A percentile compares a stretch with the other conserved stretches of the same genome.
These are phyloP conservation scores for Hololepta plana DNA, from an alignment of 2,888 invertebrate species.

Conservation along the genomic window DNA sequence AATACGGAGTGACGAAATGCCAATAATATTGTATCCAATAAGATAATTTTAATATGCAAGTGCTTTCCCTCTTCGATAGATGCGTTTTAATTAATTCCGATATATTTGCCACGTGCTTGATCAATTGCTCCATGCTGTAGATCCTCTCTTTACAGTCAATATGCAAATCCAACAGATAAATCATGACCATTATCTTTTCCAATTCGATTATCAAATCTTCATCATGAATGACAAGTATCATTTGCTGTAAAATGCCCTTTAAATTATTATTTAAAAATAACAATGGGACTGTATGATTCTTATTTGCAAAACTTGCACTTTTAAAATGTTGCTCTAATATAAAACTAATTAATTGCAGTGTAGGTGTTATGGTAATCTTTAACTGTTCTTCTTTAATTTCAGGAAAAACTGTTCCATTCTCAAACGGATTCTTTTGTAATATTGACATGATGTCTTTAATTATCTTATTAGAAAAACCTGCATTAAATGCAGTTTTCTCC, in stretches of 20 bases:
- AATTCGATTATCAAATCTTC: not conserved
- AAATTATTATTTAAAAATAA: not conserved
- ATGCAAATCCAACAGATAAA: too few species aligned
- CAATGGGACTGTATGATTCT: not conserved
- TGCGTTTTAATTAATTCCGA: slow-evolving; percentile 26
- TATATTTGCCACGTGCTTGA: slow-evolving; percentile 20
- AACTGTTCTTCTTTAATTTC: slow-evolving; percentile 33
- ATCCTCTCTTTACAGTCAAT: too few species aligned
- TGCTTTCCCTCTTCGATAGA: slow-evolving; percentile 19
- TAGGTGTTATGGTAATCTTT: slow-evolving; percentile 34
- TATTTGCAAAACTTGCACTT: not conserved
- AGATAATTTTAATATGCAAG: slow-evolving; percentile 23
- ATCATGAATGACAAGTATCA: not conserved
- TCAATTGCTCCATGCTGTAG: too few species aligned
- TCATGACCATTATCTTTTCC: not conserved
- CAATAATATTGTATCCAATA: slow-evolving; percentile 27
- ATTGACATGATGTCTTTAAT: slow-evolving; percentile 37
- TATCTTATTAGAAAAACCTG: slow-evolving; percentile 33
- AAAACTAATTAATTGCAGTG: slow-evolving; percentile 32
- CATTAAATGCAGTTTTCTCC: slow-evolving; percentile 34
- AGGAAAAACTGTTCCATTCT: slow-evolving; percentile 29
- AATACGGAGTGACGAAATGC: slow-evolving; percentile 24
- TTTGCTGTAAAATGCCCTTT: slow-evolving; percentile 1
- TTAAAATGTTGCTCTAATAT: not conserved
- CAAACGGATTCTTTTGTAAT: slow-evolving; percentile 19